Percentiles rank a stretch among this genome's conserved stretches.
Conservation (phyloP, 2,113 vertebrate genomes). For the Elaphurus davidianus region DNA sequence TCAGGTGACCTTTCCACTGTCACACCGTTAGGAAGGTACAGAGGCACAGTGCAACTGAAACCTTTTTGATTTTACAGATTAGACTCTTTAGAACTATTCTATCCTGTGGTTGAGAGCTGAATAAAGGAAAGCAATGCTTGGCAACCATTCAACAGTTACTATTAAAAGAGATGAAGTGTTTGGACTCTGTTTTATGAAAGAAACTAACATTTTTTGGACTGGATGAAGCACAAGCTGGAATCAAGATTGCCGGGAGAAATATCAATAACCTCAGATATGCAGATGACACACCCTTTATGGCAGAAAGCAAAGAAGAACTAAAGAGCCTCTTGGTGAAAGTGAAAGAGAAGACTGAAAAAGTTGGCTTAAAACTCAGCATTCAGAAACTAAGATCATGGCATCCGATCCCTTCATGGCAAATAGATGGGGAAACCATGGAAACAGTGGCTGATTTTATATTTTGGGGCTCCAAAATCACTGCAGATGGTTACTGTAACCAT, state of each 20-base stretch:
- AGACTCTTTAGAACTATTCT: background rate
- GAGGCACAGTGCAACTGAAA: background rate
- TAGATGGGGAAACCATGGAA: background rate
- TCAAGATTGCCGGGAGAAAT: background rate
- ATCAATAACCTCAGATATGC: background rate
- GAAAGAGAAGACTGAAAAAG: background rate
- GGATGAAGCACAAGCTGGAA: background rate
- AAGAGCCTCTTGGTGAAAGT: background rate
- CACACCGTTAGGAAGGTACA: background rate
- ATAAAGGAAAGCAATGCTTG: background rate
- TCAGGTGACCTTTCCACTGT: background rate
- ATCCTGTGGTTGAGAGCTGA: background rate
- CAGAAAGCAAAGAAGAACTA: background rate
- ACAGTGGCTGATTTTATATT: background rate
- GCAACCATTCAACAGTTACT: background rate
- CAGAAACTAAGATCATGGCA: background rate
- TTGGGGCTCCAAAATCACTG: background rate
- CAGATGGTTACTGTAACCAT: background rate
- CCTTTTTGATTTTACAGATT: background rate
- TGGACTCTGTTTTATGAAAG: background rate
- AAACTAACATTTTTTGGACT: background rate
- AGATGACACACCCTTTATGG: background rate
- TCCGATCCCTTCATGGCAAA: rapidly evolving
- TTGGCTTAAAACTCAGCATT: background rate
- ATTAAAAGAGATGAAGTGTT: background rate